Percentiles rank a stretch among this genome's conserved stretches.
These are phyloP conservation scores for Myathropa florea DNA, from an alignment of 2,888 invertebrate species.

Conservation along the genomic window DNA sequence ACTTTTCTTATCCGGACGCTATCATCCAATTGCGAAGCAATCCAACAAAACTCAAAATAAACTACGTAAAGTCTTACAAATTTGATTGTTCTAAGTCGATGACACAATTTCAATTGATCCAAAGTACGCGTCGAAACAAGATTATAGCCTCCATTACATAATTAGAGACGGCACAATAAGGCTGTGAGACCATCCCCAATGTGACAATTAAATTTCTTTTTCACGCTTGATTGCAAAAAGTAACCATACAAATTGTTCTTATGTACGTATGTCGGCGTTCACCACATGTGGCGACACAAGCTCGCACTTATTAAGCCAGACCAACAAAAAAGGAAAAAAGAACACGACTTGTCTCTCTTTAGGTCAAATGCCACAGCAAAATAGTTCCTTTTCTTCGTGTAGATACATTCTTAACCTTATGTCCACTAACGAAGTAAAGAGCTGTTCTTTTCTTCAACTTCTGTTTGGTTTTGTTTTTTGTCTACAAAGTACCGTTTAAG, in stretches of 20 bases:
- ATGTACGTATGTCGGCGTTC: not conserved
- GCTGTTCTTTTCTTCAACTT: constrained; percentile 2
- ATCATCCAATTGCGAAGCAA: no score
- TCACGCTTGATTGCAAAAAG: constrained; percentile 51
- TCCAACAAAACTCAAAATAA: no score
- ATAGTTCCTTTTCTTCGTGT: constrained; percentile 48
- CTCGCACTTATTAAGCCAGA: not conserved
- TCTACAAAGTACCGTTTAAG: constrained; percentile 59
- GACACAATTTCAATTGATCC: not conserved
- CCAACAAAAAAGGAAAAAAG: not conserved
- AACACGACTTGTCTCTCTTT: constrained; percentile 48
- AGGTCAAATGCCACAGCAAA: constrained; percentile 64
- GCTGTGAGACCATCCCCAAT: not conserved
- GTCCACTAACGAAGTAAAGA: constrained; percentile 34
- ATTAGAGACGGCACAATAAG: constrained; percentile 6
- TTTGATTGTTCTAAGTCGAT: not conserved
- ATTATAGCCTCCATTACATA: constrained; percentile 7
- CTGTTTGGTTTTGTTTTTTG: not conserved
- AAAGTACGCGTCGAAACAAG: constrained; percentile 11
- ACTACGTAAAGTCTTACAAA: not conserved
- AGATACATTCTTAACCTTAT: constrained; percentile 55
- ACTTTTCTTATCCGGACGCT: not conserved
- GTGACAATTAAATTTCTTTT: constrained; percentile 40
- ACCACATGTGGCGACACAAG: not conserved
- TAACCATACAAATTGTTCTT: constrained; percentile 17